phyloP scores from a whole-genome alignment of 2,888 invertebrate species.

The Pristionchus maxplancki region DNA sequence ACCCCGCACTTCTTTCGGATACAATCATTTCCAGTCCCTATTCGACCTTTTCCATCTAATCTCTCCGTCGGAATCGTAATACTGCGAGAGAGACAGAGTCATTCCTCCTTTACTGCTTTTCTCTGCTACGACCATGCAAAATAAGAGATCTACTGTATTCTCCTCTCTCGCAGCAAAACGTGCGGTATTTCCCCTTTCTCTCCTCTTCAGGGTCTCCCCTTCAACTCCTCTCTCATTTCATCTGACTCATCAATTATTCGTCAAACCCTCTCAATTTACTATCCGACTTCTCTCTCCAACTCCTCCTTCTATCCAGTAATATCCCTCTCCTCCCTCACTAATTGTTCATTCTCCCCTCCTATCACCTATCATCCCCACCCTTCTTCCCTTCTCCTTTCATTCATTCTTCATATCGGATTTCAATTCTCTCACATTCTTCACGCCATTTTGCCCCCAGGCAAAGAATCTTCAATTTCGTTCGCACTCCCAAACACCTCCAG shows the following conservation, averaged over 20 bases:
- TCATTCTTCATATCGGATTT: slow-evolving; percentile 14
- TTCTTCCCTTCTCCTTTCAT: neutral
- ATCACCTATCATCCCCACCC: neutral
- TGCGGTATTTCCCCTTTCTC: neutral
- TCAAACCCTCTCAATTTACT: slow-evolving; percentile 44
- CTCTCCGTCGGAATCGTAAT: neutral
- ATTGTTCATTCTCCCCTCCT: neutral
- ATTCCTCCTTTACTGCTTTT: neutral
- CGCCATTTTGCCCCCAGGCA: neutral
- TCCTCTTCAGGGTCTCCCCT: neutral
- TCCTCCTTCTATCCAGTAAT: slow-evolving; percentile 8
- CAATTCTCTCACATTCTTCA: neutral
- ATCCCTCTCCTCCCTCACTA: neutral
- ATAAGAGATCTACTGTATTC: slow-evolving; percentile 23
- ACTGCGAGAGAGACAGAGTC: neutral
- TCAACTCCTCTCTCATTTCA: neutral
- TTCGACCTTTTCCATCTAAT: neutral
- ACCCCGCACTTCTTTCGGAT: neutral
- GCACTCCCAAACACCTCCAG: neutral
- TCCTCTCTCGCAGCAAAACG: neutral
- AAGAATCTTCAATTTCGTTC: neutral
- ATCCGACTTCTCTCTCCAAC: slow-evolving; percentile 7
- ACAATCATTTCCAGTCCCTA: neutral
- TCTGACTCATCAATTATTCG: slow-evolving; percentile 39
- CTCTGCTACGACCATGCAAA: neutral